Percentiles rank a stretch among this genome's conserved stretches.
Conservation (phyloP, 2,797 vertebrate genomes). For the Kryptopterus vitreolus region DNA sequence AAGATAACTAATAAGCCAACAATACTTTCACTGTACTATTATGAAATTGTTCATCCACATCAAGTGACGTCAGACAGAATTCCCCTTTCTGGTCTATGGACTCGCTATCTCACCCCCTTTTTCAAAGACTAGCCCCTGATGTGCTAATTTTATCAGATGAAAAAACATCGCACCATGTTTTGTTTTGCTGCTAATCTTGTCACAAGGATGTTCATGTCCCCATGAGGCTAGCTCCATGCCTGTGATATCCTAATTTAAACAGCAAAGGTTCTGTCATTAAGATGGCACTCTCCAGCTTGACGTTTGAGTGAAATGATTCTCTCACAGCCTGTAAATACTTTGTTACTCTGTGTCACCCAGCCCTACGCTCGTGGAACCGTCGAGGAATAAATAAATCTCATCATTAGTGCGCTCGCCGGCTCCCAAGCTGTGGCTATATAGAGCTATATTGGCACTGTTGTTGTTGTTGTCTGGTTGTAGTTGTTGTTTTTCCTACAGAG, state of each 20-base stretch:
- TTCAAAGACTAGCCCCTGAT: constrained; percentile 7
- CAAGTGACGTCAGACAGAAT: neutral
- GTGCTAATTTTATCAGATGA: constrained; percentile 60
- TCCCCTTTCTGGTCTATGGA: neutral
- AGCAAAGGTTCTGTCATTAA: constrained; percentile 79
- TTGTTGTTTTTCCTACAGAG: neutral
- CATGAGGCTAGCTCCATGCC: constrained; percentile 70
- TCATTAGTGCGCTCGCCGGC: constrained; percentile 66
- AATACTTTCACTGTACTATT: neutral
- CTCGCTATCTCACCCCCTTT: neutral
- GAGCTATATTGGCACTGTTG: constrained; percentile 59
- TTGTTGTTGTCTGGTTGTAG: constrained; percentile 45
- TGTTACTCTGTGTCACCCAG: constrained; percentile 69
- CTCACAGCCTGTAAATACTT: constrained; percentile 67
- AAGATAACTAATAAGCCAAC: neutral
- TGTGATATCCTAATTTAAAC: constrained; percentile 81
- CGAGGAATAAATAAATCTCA: constrained; percentile 68
- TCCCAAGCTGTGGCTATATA: constrained; percentile 58
- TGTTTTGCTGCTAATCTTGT: constrained; percentile 75
- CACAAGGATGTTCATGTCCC: constrained; percentile 74
- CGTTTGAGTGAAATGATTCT: constrained; percentile 72
- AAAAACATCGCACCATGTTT: constrained; percentile 73
- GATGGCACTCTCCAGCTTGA: constrained; percentile 64
- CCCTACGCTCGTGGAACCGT: constrained; percentile 70
- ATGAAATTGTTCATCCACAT: neutral